Evolutionary conservation across 2,113 vertebrate genomes (phyloP).

Genomic region (Haplochromis burtoni): DNA sequence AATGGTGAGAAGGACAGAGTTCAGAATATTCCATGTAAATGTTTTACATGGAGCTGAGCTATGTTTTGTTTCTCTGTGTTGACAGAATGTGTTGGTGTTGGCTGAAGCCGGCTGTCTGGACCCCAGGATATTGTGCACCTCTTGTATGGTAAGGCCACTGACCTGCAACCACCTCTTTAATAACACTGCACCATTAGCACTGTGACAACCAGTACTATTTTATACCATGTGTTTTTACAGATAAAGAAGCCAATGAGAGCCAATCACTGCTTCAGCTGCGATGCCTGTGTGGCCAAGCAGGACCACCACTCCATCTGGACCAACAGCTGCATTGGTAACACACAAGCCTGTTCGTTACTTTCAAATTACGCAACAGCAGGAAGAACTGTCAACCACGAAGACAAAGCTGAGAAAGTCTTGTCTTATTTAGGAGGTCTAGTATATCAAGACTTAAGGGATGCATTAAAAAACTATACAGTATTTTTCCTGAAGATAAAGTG

Average conservation of each 20-base stretch:
- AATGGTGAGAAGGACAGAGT: conserved; percentile 65
- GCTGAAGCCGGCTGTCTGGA: conserved; percentile 89
- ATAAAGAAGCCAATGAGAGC: conserved; percentile 86
- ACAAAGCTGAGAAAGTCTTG: background rate
- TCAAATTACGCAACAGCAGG: background rate
- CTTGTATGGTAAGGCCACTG: conserved; percentile 81
- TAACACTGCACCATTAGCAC: background rate
- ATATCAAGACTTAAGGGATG: background rate
- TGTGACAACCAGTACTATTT: too few species aligned
- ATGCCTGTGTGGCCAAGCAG: conserved; percentile 84
- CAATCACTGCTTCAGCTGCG: conserved; percentile 81
- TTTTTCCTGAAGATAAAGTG: background rate
- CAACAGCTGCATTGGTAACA: conserved; percentile 83
- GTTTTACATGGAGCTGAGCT: background rate
- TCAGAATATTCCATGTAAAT: background rate
- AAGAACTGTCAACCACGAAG: background rate
- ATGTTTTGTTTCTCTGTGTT: background rate
- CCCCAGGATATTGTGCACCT: conserved; percentile 87
- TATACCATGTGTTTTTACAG: conserved; percentile 43
- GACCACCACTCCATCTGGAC: conserved; percentile 93
- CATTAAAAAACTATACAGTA: background rate
- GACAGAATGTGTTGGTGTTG: conserved; percentile 84
- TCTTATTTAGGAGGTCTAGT: background rate
- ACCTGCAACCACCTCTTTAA: background rate
- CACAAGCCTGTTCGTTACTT: background rate